Evolutionary conservation across 1,140 invertebrate genomes (phyloP), one percentile per base, ranked within the genome.

Genomic region (Schlechtendalia chinensis): DNA sequence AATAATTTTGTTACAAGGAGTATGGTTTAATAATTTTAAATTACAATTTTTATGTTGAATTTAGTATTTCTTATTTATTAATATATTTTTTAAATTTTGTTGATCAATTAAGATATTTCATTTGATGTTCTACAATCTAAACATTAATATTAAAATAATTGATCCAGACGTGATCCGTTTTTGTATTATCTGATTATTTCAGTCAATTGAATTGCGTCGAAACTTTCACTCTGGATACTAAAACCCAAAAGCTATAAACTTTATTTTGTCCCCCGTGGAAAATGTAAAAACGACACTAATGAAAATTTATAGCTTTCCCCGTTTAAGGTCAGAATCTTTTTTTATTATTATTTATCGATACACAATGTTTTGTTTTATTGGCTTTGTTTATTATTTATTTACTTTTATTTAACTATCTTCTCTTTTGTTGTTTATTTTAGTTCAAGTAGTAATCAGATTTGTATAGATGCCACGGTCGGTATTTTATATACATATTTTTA

Each of bases 291-390:
- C 69, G 54, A 58, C 72, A 59, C 53, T 75, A 75, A 75, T 75
- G 72, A 59, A 75, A 58, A 75, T 75, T 75, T 75, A 75, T 75
- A 59, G 56, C 72, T 75, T 45, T 75, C 8, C 32, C 29, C 56
- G 72, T 75, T 75, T 75, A 75, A 75, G 53, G 56, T 59, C 54
- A 58, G 27, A 75, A 75, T 79, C 58, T 61, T 79, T 79, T 79
- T 79, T 79, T 79, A 79, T 79, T 79, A 59, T 79, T 79, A 63
- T 79, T 79, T 61, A 50, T 79, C 75, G 56, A 79, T 79, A 61
- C 58, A 61, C 22, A 63, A 61, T 79, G 75, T 79, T 56, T 79
- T 79, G 75, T 79, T 79, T 79, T 79, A 63, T 63, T 79, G 58
- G 45, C 39, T 69, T 54, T 63, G 39, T 79, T 79, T 61, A 79